These are phyloP conservation scores for Vesta saturnalis DNA, from an alignment of 2,888 invertebrate genomes.

Conservation along the genomic window DNA sequence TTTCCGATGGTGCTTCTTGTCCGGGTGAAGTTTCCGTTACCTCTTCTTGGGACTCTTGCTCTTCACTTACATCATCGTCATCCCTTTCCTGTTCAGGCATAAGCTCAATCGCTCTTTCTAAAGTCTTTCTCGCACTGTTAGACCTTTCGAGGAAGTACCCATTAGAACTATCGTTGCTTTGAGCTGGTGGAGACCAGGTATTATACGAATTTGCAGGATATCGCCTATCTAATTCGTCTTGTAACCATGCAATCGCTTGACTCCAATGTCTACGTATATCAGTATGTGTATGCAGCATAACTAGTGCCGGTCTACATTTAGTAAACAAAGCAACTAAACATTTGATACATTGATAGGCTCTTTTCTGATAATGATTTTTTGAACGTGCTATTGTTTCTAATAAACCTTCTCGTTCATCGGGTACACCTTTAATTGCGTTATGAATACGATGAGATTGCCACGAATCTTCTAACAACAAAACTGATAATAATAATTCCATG, in stretches of 20 bases:
- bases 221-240: conserved; percentile 90
- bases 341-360: conserved; percentile 97
- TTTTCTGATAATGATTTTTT: conserved; percentile 94
- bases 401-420: conserved; percentile 89
- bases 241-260: conserved; percentile 92
- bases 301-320: conserved; percentile 82
- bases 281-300: conserved; percentile 79
- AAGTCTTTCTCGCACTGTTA: conserved; percentile 89
- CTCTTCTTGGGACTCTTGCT: conserved; percentile 58
- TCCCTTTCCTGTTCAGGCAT: conserved; percentile 70
- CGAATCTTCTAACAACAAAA: conserved; percentile 91
- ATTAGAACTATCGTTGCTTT: conserved; percentile 94
- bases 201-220: conserved; percentile 77
- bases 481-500: conserved; percentile 86
- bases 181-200: conserved; percentile 94
- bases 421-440: conserved; percentile 90
- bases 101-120: conserved; percentile 81
- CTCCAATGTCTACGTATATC: conserved; percentile 89
- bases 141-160: conserved; percentile 95
- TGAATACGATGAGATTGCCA: conserved; percentile 96
- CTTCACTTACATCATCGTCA: conserved; percentile 58
- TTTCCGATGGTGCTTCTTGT: conserved; percentile 47
- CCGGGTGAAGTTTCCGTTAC: conserved; percentile 46
- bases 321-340: conserved; percentile 91
- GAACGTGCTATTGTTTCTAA: conserved; percentile 92